These are phyloP conservation scores for Mormoops blainvillei DNA, from an alignment of 2,113 vertebrate genomes.

Conservation along the genomic window DNA sequence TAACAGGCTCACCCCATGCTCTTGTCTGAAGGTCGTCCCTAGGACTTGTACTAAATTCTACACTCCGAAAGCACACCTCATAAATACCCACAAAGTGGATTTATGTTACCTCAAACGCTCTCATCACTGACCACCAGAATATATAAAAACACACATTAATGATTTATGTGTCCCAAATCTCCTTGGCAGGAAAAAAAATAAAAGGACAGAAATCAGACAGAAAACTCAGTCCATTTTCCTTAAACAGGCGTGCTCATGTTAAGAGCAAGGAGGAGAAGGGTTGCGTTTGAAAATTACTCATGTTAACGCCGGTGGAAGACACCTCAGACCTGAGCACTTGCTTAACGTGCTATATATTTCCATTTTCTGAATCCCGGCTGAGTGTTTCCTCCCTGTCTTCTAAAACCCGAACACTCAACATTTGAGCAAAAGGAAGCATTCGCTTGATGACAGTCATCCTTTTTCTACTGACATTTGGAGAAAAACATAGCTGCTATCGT, in stretches of 20 bases:
- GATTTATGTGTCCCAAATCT: constrained; percentile 45
- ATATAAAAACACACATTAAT: constrained; percentile 15
- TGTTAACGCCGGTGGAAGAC: background rate
- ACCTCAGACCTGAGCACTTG: background rate
- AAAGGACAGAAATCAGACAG: background rate
- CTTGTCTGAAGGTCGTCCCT: background rate
- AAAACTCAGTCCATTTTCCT: background rate
- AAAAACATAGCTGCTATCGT: background rate
- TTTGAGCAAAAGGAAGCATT: background rate
- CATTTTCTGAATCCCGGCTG: background rate
- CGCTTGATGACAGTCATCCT: background rate
- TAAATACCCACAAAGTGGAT: constrained; percentile 38
- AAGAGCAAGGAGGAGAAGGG: background rate
- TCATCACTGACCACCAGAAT: constrained; percentile 33
- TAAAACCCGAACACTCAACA: background rate
- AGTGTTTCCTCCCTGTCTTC: background rate
- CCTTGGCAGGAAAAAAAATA: background rate
- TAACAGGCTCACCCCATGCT: background rate
- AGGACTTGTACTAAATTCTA: background rate
- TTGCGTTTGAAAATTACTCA: background rate
- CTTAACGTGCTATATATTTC: background rate
- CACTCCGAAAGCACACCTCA: background rate
- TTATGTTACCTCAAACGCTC: constrained; percentile 7
- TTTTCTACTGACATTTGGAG: background rate
- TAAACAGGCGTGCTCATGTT: background rate